A percentile compares a stretch with the other conserved stretches of the same genome.
phyloP scores from a whole-genome alignment of 2,888 invertebrate genomes.

The Eupithecia subumbrata region DNA sequence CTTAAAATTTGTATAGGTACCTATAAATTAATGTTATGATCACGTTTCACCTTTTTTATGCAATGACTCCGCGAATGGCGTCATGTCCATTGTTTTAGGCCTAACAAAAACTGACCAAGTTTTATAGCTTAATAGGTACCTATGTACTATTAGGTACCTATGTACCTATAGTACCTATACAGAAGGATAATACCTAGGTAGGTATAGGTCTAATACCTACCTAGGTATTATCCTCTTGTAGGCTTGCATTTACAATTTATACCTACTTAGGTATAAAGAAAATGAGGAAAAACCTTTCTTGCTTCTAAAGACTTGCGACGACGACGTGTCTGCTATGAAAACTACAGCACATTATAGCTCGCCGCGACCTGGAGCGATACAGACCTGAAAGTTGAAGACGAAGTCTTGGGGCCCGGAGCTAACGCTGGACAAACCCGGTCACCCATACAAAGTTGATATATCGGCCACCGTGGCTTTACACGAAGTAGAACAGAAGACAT shows the following conservation, averaged over 20 bases:
- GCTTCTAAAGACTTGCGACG: background rate
- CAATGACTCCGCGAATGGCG: background rate
- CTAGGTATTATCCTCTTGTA: background rate
- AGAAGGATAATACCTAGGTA: no score
- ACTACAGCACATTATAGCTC: background rate
- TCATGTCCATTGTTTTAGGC: background rate
- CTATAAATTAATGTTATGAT: background rate
- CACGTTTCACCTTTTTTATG: no score
- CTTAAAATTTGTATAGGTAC: background rate
- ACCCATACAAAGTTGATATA: background rate
- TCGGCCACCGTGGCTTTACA: background rate
- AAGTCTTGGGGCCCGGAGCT: background rate
- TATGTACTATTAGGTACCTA: background rate
- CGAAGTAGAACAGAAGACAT: background rate
- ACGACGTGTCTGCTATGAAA: background rate
- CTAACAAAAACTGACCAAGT: background rate
- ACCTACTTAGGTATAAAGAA: background rate
- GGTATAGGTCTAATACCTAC: no score
- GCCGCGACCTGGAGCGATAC: background rate
- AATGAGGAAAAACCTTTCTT: background rate
- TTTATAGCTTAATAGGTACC: background rate
- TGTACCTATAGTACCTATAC: no score
- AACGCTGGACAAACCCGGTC: background rate
- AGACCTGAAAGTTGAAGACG: no score
- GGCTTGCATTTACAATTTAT: background rate